Conservation (phyloP, 2,113 vertebrate species). For the Thryonomys swinderianus region DNA sequence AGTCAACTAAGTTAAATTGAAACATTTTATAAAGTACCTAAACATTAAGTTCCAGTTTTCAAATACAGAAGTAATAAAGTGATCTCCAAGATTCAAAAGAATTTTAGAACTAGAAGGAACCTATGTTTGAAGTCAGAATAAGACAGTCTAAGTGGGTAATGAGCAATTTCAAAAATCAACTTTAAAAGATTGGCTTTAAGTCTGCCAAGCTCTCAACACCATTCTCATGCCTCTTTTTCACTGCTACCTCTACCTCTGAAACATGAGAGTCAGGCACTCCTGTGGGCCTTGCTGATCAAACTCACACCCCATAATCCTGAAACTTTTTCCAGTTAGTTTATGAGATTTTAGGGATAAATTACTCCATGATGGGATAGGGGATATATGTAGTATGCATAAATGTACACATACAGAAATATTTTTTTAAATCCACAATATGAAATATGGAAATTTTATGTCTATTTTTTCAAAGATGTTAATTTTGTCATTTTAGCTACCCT, state of each 20-base stretch:
- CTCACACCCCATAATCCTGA: background rate
- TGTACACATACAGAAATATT: background rate
- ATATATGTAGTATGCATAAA: background rate
- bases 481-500: background rate
- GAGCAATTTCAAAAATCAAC: background rate
- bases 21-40: background rate
- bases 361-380: background rate
- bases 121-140: background rate
- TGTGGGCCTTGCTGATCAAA: background rate
- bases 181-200: background rate
- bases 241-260: background rate
- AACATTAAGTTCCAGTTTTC: background rate
- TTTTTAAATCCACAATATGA: slow-evolving; percentile 21
- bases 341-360: background rate
- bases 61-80: background rate
- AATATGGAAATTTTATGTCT: background rate
- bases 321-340: background rate
- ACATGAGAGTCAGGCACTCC: background rate
- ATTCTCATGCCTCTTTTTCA: background rate
- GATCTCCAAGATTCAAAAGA: background rate
- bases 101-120: slow-evolving; percentile 18
- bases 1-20: slow-evolving; percentile 41
- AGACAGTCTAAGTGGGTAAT: background rate
- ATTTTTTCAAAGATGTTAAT: background rate
- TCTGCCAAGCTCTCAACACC: background rate